Conservation (phyloP, 2,888 invertebrate species). For the Phymatocera aterrima region DNA sequence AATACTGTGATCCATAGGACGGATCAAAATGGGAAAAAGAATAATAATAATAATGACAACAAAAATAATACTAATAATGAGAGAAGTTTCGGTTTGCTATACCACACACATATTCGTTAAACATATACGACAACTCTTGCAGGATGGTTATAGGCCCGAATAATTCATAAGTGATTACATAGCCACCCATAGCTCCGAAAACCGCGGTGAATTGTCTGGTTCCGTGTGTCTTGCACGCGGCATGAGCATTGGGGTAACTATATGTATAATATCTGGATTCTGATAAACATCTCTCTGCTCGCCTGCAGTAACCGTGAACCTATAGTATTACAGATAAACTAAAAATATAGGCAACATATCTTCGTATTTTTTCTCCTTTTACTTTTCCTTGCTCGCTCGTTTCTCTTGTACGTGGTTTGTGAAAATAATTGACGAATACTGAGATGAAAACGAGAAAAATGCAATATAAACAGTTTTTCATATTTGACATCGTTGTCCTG, state of each 20-base stretch:
- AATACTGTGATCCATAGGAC: too few species aligned
- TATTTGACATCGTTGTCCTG: too few species aligned
- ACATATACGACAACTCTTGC: background rate
- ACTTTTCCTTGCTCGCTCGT: too few species aligned
- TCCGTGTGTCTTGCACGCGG: background rate
- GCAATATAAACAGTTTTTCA: too few species aligned
- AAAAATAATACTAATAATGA: too few species aligned
- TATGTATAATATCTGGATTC: background rate
- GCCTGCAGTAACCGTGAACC: constrained; percentile 26
- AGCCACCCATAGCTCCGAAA: background rate
- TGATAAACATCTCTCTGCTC: constrained; percentile 25
- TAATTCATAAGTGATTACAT: constrained; percentile 38
- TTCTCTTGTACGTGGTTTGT: too few species aligned
- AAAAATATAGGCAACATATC: background rate
- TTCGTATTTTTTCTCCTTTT: too few species aligned
- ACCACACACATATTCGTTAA: background rate
- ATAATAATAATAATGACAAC: too few species aligned
- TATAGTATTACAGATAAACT: too few species aligned
- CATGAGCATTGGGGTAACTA: background rate
- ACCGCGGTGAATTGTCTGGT: constrained; percentile 16
- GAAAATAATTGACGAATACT: too few species aligned
- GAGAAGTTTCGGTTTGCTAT: background rate
- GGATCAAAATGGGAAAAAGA: too few species aligned
- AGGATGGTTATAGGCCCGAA: constrained; percentile 6
- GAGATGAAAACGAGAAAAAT: too few species aligned